phyloP scores from a whole-genome alignment of 2,797 vertebrate species.

The Heliangelus exortis region DNA sequence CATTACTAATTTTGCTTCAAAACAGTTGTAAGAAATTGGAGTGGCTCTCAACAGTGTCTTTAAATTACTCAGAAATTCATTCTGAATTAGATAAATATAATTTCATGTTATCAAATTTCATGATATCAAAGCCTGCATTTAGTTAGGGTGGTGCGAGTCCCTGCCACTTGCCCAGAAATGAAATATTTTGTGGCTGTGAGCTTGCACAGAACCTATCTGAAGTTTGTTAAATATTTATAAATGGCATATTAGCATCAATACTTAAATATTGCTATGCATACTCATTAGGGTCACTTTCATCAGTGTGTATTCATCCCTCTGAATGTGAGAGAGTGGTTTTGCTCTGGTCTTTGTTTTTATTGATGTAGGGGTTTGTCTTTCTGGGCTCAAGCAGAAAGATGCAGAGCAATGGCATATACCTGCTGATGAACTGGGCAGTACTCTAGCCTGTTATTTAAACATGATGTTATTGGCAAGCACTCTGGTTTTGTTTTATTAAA shows the following conservation, averaged over 20 bases:
- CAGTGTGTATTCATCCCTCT: background rate
- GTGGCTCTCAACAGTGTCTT: background rate
- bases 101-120: background rate
- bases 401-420: background rate
- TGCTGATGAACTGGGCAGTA: background rate
- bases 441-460: conserved; percentile 41
- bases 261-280: conserved; percentile 26
- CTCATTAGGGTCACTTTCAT: background rate
- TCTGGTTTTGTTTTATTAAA: conserved; percentile 62
- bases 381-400: background rate
- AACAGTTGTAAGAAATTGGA: background rate
- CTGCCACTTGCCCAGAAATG: background rate
- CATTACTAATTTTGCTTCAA: background rate
- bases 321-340: background rate
- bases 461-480: conserved; percentile 28
- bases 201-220: background rate
- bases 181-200: background rate
- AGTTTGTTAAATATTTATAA: conserved; percentile 39
- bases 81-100: background rate
- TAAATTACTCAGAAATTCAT: background rate
- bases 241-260: background rate
- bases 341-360: background rate
- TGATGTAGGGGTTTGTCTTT: background rate
- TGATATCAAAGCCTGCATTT: background rate
- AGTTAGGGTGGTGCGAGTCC: background rate